Percentiles rank a stretch among this genome's conserved stretches.
phyloP scores from a whole-genome alignment of 2,888 invertebrate genomes.

The Yponomeuta plumbellus region DNA sequence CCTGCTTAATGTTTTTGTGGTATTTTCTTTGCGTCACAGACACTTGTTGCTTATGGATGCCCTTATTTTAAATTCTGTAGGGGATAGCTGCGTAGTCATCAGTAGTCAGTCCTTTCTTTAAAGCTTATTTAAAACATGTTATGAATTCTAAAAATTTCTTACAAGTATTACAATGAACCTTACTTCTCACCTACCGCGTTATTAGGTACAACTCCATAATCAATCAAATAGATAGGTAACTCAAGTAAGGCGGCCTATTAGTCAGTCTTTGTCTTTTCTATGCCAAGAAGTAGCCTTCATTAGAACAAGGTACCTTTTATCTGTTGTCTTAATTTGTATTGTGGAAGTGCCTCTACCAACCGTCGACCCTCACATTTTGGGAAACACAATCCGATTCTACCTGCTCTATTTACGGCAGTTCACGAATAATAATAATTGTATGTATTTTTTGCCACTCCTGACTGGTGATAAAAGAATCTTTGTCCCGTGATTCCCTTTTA shows the following conservation, averaged over 20 bases:
- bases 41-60: constrained; percentile 70
- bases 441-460: constrained; percentile 50
- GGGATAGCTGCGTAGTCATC: constrained; percentile 25
- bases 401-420: constrained; percentile 70
- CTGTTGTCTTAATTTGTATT: not conserved
- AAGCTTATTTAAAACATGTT: not conserved
- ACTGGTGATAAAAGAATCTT: constrained; percentile 52
- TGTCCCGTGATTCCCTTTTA: constrained; percentile 36
- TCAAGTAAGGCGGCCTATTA: not conserved
- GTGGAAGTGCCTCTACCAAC: not conserved
- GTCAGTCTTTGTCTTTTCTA: not conserved
- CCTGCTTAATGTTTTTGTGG: constrained; percentile 66
- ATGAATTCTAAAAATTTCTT: not conserved
- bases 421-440: constrained; percentile 33
- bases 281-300: not conserved
- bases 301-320: not conserved
- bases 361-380: constrained; percentile 20
- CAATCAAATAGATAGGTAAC: not conserved
- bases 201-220: not conserved
- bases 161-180: not conserved
- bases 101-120: constrained; percentile 12
- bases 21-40: constrained; percentile 64
- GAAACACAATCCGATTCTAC: constrained; percentile 59
- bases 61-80: constrained; percentile 45
- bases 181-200: not conserved